Base-by-base conservation (phyloP, 2,797 vertebrate species). In the Poeciliopsis turneri region DNA sequence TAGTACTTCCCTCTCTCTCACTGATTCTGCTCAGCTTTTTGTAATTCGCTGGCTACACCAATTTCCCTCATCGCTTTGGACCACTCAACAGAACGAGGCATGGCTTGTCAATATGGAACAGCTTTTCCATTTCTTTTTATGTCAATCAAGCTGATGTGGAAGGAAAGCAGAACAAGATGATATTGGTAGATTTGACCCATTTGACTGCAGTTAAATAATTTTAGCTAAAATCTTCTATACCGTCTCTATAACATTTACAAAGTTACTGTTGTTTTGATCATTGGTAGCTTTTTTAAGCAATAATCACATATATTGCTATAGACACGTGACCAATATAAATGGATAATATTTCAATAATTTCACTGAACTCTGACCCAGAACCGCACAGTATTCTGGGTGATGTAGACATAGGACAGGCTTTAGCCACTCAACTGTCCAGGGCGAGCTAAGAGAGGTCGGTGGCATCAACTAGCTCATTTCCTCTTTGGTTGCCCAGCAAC, bases 31-130 rank as follows among this genome's bases (percentile, higher is more conserved):
- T 74, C 75, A 83, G 70, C 73, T 80, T 49, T 84, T 73, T 86
- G 77, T 79, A 85, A 93, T 90, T 92, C 23, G 83, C 82, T 76
- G 73, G 81, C 84, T 83, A 77, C 82, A 72, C 36, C 64, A 23
- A 41, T 41, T 68, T 41, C 64, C 81, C 73, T 77, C 85, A 84
- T 90, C 82, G 85, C 89, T 87, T 84, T 74, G 68, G 46, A 82
- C 30, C 78, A 83, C 33, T 30, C 86, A 86, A 89, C 78, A 74
- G 79, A 82, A 82, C 74, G 28, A 28, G 28, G 59, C 59, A 2
- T 33, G 9, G n/a, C 66, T 15, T 68, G 33, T 66, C 33, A 36
- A 66, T 66, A 39, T 66, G 23, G 33, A 39, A 66, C 18, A 36
- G 61, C 61, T 66, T 66, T 66, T 39, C 33, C 33, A 39, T 66